Base-by-base conservation (phyloP, 2,888 invertebrate species). In the Melanchra persicariae region DNA sequence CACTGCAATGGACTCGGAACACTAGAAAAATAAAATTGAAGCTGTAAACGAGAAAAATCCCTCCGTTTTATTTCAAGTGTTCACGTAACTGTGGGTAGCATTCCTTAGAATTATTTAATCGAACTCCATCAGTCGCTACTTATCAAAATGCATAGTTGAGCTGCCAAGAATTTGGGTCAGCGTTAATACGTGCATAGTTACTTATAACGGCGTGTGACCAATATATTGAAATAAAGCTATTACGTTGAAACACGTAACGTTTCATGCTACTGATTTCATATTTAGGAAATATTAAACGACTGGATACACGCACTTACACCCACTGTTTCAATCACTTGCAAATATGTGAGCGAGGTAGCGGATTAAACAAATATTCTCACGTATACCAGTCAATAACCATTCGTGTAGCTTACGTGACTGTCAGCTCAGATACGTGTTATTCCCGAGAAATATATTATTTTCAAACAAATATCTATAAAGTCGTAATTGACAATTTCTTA, bases 291-390 rank as follows among this genome's bases (percentile, higher is more conserved):
- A 73, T 79, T 79, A 86, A 90, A 87, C 77, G 87, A 87, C 87
- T 84, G 70, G 67, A 84, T 83, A 84, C 91, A 92, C 89, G 89
- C 89, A 87, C 83, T 68, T 54, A 74, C 49, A 62, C 51, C 67
- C 67, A 74, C 61, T 71, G 66, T 79, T 77, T 68, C 47, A 62
- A 74, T 67, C 52, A 58, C 70, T 75, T 47, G 67, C 58, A 82
- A 80, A 77, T 72, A 74, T 47, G 81, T 85, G 85, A 87, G 86
- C 82, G 71, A 80, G 78, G 87, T 87, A 86, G 86, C 81, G 80
- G 83, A 85, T 86, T 88, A 92, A 90, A 91, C 91, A 92, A 94
- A 95, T 95, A 93, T 89, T 93, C 92, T 95, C 95, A 95, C 95
- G 95, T 94, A 89, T 87, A 85, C 70, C 89, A 89, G 89, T 86